phyloP scores from a whole-genome alignment of 2,113 vertebrate species.

The Semnornis frantzii region DNA sequence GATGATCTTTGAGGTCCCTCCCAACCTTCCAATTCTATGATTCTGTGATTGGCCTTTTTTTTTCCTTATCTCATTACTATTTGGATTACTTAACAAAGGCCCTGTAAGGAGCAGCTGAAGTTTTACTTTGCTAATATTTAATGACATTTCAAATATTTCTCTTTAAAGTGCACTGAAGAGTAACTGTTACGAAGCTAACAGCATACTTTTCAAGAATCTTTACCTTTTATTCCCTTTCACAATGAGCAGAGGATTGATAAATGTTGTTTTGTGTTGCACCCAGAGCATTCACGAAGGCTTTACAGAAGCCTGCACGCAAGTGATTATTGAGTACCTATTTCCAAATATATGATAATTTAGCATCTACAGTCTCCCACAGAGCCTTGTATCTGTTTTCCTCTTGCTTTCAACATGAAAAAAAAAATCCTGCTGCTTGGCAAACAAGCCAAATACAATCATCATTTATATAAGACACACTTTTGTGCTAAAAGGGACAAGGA shows the following conservation, averaged over 20 bases:
- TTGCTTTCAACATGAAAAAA: slow-evolving; percentile 57
- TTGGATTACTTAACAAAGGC: neutral
- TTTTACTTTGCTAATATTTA: neutral
- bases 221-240: neutral
- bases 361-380: slow-evolving; percentile 23
- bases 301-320: neutral
- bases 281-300: slow-evolving; percentile 5
- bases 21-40: no score
- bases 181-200: neutral
- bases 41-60: neutral
- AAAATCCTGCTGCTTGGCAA: slow-evolving; percentile 43
- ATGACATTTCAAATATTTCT: neutral
- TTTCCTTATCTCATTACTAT: neutral
- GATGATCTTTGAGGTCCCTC: no score
- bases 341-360: slow-evolving; percentile 42
- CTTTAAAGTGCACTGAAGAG: neutral
- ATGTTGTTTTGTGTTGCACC: neutral
- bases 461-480: slow-evolving; percentile 16
- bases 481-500: neutral
- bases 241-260: slow-evolving; percentile 5
- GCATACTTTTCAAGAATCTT: neutral
- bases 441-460: slow-evolving; percentile 1
- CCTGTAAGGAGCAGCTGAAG: neutral
- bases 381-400: neutral
- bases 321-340: slow-evolving; percentile 29